phyloP scores from a whole-genome alignment of 37 sponge, comb jelly and placozoan species.

The Trichoplax adhaerens region DNA sequence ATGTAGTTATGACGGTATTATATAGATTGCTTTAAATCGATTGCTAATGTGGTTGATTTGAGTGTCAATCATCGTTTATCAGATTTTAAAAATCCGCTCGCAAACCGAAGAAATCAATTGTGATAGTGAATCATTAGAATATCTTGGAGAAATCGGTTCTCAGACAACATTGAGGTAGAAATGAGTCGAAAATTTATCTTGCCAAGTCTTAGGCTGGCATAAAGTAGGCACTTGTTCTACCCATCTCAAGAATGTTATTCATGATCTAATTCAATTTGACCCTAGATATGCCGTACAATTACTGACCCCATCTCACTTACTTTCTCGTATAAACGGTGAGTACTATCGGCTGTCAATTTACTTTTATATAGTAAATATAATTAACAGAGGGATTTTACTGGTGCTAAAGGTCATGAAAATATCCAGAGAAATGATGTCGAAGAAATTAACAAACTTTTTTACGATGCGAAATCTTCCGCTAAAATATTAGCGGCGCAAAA shows the following conservation, averaged over 20 bases:
- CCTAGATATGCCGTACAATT: constrained; percentile 77
- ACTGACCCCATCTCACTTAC: constrained; percentile 77
- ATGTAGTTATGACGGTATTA: neutral
- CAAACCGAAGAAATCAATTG: constrained; percentile 65
- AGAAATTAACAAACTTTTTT: constrained; percentile 88
- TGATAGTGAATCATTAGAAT: constrained; percentile 43
- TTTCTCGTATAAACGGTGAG: constrained; percentile 71
- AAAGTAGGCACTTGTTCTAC: no score
- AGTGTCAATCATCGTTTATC: no score
- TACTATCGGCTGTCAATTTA: neutral
- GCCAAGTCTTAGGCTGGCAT: no score
- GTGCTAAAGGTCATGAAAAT: constrained; percentile 31
- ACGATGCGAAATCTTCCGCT: constrained; percentile 91
- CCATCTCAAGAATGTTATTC: no score
- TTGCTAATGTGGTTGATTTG: no score
- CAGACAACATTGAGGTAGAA: constrained; percentile 41
- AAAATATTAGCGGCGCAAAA: constrained; percentile 76
- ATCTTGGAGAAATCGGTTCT: constrained; percentile 67
- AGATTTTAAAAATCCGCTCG: constrained; percentile 75
- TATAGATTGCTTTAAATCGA: neutral
- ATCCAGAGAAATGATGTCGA: constrained; percentile 70
- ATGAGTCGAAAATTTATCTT: no score
- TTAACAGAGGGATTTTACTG: neutral
- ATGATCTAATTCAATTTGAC: no score
- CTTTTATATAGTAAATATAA: neutral